phyloP scores from a whole-genome alignment of 2,888 invertebrate species.

The Agrilus biguttatus region DNA sequence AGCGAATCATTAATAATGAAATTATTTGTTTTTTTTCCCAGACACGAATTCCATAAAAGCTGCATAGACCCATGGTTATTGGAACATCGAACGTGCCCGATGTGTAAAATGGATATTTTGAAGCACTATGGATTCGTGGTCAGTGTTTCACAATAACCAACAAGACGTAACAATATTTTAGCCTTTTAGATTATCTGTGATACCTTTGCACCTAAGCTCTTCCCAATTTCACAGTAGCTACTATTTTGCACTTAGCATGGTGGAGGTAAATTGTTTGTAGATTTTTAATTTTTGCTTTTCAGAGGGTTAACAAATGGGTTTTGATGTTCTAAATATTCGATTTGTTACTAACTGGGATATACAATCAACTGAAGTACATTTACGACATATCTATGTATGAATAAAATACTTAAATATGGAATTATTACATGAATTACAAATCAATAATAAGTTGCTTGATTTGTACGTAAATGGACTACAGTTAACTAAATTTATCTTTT shows the following conservation, averaged over 20 bases:
- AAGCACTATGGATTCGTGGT: slow-evolving; percentile 80
- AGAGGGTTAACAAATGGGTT: too few species aligned
- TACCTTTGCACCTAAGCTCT: slow-evolving; percentile 14
- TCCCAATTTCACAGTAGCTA: slow-evolving; percentile 7
- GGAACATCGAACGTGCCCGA: slow-evolving; percentile 89
- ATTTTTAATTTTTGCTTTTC: slow-evolving; percentile 12
- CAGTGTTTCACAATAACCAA: slow-evolving; percentile 34
- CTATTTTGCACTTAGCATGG: slow-evolving; percentile 16
- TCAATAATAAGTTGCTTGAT: too few species aligned
- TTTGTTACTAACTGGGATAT: too few species aligned
- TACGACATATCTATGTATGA: too few species aligned
- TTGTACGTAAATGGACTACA: too few species aligned
- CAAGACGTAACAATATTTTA: slow-evolving; percentile 18
- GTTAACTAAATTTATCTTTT: too few species aligned
- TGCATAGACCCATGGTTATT: slow-evolving; percentile 95
- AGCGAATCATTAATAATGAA: neutral
- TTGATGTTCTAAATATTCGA: too few species aligned
- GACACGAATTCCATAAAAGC: slow-evolving; percentile 89
- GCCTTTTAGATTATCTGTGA: slow-evolving; percentile 15
- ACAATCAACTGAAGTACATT: too few species aligned
- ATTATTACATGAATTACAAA: too few species aligned
- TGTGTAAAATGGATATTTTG: slow-evolving; percentile 94
- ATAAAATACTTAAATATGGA: too few species aligned
- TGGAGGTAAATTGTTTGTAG: slow-evolving; percentile 22
- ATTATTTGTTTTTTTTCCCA: slow-evolving; percentile 30